Evolutionary conservation across 2,797 vertebrate species (phyloP).

Genomic region (Urosaurus nigricauda): DNA sequence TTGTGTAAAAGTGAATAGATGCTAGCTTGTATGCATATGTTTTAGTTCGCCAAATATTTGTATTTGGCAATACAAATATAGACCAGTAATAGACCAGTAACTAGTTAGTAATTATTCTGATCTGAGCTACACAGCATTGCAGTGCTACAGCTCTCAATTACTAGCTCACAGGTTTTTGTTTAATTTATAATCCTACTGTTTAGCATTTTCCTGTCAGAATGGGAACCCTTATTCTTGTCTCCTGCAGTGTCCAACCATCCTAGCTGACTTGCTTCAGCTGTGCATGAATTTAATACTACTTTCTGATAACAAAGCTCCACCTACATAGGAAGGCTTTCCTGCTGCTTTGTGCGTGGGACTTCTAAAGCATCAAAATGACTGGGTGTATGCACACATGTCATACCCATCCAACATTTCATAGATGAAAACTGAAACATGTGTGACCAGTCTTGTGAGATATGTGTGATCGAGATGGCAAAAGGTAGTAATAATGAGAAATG

Average conservation of each 20-base stretch:
- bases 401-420: no score
- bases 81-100: no score
- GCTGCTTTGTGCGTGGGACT: background rate
- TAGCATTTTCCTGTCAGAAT: background rate
- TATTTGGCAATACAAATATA: no score
- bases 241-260: background rate
- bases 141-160: background rate
- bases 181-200: background rate
- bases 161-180: background rate
- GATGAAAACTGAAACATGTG: no score
- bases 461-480: no score
- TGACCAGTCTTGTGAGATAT: no score
- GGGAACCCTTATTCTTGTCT: background rate
- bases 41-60: background rate
- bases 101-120: background rate
- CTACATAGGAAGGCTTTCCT: background rate
- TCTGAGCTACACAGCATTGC: no score
- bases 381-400: no score
- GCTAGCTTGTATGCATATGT: background rate
- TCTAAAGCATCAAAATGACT: background rate
- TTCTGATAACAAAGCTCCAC: background rate
- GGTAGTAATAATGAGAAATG: no score
- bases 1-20: background rate
- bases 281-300: background rate
- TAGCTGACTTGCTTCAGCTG: background rate